Percentiles rank a stretch among this genome's conserved stretches.
Evolutionary conservation across 1,140 invertebrate genomes (phyloP).

Genomic region (Paramacrobiotus metropolitanus): DNA sequence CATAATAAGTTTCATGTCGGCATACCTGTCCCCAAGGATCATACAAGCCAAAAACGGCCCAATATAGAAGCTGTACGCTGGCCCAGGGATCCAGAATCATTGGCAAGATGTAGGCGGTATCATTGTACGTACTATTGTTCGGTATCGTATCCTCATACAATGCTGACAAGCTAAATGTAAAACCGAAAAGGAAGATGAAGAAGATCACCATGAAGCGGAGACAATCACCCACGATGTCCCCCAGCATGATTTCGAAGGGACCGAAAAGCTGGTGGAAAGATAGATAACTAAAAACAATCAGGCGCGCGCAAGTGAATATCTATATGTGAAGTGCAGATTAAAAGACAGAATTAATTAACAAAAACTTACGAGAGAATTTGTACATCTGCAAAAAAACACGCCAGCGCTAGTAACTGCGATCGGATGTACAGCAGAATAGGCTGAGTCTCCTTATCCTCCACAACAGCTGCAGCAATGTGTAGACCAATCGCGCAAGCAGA

Average conservation of each 20-base stretch:
- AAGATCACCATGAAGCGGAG: constrained; percentile 85
- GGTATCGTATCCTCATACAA: constrained; percentile 11
- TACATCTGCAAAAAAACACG: constrained; percentile 78
- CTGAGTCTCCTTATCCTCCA: neutral
- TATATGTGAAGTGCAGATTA: neutral
- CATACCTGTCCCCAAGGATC: too few relatives aligned
- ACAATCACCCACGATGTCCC: constrained; percentile 38
- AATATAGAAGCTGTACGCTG: constrained; percentile 63
- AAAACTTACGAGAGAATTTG: constrained; percentile 42
- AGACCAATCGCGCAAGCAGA: constrained; percentile 69
- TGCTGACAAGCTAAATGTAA: constrained; percentile 42
- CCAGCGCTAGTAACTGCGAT: constrained; percentile 84
- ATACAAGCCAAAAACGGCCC: constrained; percentile 86
- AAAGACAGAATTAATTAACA: neutral
- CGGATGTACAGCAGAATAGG: constrained; percentile 60
- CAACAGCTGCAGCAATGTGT: constrained; percentile 47
- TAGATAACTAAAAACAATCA: constrained; percentile 42
- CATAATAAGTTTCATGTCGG: too few relatives aligned
- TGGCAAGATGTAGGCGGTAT: neutral
- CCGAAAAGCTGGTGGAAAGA: constrained; percentile 97
- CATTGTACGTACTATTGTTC: neutral
- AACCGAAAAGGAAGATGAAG: constrained; percentile 93
- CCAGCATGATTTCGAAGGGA: constrained; percentile 60
- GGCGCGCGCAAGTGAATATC: neutral
- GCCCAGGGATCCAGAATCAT: neutral